Percentiles rank a stretch among this genome's conserved stretches.
These are phyloP conservation scores for Cotesia vestalis DNA, from an alignment of 1,140 invertebrate genomes.

Conservation along the genomic window DNA sequence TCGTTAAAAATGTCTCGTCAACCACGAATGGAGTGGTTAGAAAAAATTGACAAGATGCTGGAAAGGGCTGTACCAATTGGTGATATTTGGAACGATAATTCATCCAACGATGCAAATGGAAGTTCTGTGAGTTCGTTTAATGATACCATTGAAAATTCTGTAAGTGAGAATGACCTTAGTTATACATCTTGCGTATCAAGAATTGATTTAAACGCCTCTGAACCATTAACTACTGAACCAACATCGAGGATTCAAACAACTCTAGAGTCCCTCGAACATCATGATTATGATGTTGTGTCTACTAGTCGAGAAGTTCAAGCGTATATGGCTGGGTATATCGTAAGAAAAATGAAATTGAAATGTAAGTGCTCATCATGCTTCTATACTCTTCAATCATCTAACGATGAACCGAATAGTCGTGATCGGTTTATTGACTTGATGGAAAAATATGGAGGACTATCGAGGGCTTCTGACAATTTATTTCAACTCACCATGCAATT, in stretches of 20 bases:
- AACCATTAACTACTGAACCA: no score
- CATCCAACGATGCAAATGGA: background rate
- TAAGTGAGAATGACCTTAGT: no score
- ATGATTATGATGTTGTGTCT: conserved; percentile 1
- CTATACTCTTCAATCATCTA: background rate
- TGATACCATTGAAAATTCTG: no score
- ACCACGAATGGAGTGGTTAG: conserved; percentile 7
- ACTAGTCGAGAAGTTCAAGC: background rate
- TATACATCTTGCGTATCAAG: no score
- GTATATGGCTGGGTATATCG: background rate
- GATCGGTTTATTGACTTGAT: conserved; percentile 4
- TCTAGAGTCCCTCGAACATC: background rate
- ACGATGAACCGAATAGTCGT: background rate
- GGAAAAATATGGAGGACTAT: conserved; percentile 4
- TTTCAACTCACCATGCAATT: background rate
- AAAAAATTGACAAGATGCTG: background rate
- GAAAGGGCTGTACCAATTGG: no score
- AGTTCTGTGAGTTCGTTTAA: no score
- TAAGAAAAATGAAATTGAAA: background rate
- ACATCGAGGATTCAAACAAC: background rate
- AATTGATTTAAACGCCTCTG: no score
- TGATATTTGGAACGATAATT: background rate
- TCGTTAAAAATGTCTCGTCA: background rate
- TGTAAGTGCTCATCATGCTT: background rate
- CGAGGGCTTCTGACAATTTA: background rate